Evolutionary conservation across 1,140 invertebrate species (phyloP).

Genomic region (Drosophila persimilis): DNA sequence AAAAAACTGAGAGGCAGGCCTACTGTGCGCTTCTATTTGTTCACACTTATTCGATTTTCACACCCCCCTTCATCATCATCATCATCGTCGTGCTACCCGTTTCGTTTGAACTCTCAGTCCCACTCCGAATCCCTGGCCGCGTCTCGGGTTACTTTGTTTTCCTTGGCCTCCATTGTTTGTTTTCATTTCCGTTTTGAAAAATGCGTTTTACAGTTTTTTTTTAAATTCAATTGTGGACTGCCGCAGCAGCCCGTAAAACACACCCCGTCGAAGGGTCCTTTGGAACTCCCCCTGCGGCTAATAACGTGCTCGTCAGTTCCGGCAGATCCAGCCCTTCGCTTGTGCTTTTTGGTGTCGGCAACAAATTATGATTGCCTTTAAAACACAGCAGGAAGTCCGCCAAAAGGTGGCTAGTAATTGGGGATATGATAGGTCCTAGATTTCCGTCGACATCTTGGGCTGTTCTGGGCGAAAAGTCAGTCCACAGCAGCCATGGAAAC

Average conservation of each 20-base stretch:
- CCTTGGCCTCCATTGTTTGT: slow-evolving; percentile 70
- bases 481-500: no score
- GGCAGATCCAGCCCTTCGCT: slow-evolving; percentile 20
- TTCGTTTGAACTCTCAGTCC: slow-evolving; percentile 51
- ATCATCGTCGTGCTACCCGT: slow-evolving; percentile 31
- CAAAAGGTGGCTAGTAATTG: no score
- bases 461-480: no score
- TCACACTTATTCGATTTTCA: slow-evolving; percentile 80
- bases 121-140: slow-evolving; percentile 10
- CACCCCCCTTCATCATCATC: slow-evolving; percentile 53
- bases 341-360: slow-evolving; percentile 36
- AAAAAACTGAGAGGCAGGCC: slow-evolving; percentile 50
- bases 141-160: slow-evolving; percentile 79
- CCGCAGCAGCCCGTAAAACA: slow-evolving; percentile 53
- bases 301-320: slow-evolving; percentile 58
- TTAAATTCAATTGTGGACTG: slow-evolving; percentile 74
- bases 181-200: slow-evolving; percentile 73
- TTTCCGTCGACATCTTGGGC: background rate
- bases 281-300: slow-evolving; percentile 55
- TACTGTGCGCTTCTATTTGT: slow-evolving; percentile 65
- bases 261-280: slow-evolving; percentile 46
- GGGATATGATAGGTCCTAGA: no score
- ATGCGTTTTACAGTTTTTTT: slow-evolving; percentile 54
- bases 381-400: slow-evolving; percentile 20
- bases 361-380: slow-evolving; percentile 36